A percentile compares a stretch with the other conserved stretches of the same genome.
These are phyloP conservation scores for Cataglyphis livida DNA, from an alignment of 2,888 invertebrate genomes.

Conservation along the genomic window DNA sequence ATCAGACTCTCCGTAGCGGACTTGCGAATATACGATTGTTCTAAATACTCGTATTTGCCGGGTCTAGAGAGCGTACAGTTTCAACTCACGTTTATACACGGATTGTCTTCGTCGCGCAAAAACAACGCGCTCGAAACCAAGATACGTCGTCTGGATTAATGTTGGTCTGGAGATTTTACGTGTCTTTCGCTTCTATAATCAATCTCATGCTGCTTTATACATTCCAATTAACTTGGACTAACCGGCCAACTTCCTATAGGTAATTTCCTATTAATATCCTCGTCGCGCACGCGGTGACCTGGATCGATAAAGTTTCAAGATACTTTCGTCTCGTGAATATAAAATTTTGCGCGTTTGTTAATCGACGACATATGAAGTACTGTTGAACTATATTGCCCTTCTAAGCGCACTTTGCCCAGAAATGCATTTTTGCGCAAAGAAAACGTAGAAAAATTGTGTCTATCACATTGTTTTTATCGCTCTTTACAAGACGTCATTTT, in stretches of 20 bases:
- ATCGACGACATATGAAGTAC: background rate
- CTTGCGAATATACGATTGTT: slow-evolving; percentile 17
- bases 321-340: slow-evolving; percentile 58
- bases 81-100: slow-evolving; percentile 26
- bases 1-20: slow-evolving; percentile 26
- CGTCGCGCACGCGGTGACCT: slow-evolving; percentile 63
- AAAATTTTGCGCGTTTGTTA: slow-evolving; percentile 38
- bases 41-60: slow-evolving; percentile 10
- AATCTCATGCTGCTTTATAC: slow-evolving; percentile 55
- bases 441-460: too few relatives aligned
- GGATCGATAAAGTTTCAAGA: slow-evolving; percentile 69
- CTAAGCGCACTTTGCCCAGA: background rate
- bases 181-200: slow-evolving; percentile 47
- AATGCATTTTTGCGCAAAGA: background rate
- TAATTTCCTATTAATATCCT: slow-evolving; percentile 75
- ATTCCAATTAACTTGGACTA: slow-evolving; percentile 67
- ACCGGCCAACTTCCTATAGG: slow-evolving; percentile 70
- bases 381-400: background rate
- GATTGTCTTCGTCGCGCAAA: slow-evolving; percentile 8
- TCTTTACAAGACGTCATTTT: background rate
- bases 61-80: slow-evolving; percentile 37
- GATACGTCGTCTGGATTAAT: slow-evolving; percentile 7
- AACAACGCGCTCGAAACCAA: slow-evolving; percentile 23
- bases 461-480: background rate
- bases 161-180: slow-evolving; percentile 12